Evolutionary conservation across 2,888 invertebrate species (phyloP).

Genomic region (Theodoxus fluviatilis): DNA sequence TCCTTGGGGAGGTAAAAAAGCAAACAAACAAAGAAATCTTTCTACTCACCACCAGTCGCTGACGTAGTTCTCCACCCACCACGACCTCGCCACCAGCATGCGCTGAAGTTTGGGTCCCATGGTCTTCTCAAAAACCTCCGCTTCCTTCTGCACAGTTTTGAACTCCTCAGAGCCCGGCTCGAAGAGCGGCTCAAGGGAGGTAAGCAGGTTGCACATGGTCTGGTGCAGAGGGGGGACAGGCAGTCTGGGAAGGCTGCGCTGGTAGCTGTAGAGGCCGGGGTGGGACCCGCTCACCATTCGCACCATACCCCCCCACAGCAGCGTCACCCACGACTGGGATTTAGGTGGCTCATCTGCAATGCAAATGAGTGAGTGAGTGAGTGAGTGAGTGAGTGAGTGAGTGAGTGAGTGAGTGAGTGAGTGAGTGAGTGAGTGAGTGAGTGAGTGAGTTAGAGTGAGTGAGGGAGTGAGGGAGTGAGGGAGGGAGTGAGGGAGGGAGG

Average conservation of each 20-base stretch:
- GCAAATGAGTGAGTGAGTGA: neutral
- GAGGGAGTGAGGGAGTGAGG: neutral
- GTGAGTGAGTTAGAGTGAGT: neutral
- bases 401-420: slow-evolving; percentile 15
- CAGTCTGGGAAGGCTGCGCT: slow-evolving; percentile 55
- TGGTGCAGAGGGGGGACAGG: slow-evolving; percentile 56
- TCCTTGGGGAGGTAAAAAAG: neutral
- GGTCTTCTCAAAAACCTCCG: slow-evolving; percentile 63
- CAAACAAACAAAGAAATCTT: neutral
- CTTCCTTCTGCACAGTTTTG: slow-evolving; percentile 58
- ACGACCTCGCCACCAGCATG: slow-evolving; percentile 66
- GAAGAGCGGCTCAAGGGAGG: slow-evolving; percentile 65
- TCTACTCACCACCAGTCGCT: slow-evolving; percentile 69
- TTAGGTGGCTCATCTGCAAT: slow-evolving; percentile 65
- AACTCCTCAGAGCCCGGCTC: slow-evolving; percentile 59
- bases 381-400: slow-evolving; percentile 11
- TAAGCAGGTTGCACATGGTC: slow-evolving; percentile 60
- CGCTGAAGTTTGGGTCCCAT: slow-evolving; percentile 66
- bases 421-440: slow-evolving; percentile 10
- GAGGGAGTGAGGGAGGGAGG: neutral
- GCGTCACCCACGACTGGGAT: slow-evolving; percentile 61
- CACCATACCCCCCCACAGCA: slow-evolving; percentile 63
- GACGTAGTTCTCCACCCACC: slow-evolving; percentile 68
- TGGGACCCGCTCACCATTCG: slow-evolving; percentile 52
- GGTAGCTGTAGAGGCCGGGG: slow-evolving; percentile 57